Evolutionary conservation across 2,113 vertebrate genomes (phyloP).

Genomic region (Mustela lutreola): DNA sequence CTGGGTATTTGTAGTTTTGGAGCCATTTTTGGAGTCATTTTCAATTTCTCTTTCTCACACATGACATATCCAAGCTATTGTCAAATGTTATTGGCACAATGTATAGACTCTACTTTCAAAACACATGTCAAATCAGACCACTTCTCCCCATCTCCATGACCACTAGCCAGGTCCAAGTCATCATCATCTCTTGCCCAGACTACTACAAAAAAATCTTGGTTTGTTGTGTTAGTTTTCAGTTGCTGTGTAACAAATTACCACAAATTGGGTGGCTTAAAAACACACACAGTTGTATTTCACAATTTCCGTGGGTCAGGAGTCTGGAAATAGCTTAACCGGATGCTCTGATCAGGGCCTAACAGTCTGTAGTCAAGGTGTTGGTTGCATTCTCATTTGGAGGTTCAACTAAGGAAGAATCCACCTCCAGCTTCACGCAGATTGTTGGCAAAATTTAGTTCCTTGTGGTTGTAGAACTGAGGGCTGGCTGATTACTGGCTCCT

Average conservation of each 20-base stretch:
- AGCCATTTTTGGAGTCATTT: neutral
- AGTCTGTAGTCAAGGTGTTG: neutral
- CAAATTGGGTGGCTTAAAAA: neutral
- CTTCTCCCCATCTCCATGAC: neutral
- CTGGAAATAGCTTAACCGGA: neutral
- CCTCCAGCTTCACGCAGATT: neutral
- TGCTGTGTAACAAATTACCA: conserved; percentile 15
- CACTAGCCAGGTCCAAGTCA: neutral
- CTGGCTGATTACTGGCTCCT: neutral
- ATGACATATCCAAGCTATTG: neutral
- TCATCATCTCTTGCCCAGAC: neutral
- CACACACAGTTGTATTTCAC: neutral
- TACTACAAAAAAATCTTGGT: neutral
- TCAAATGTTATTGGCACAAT: neutral
- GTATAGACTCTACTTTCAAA: neutral
- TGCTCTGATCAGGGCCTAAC: neutral
- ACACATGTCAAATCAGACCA: neutral
- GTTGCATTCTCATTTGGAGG: neutral
- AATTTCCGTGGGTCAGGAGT: neutral
- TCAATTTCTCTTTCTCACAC: neutral
- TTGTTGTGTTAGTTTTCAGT: conserved; percentile 37
- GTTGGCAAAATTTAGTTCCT: neutral
- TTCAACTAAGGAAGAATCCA: neutral
- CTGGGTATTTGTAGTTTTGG: neutral
- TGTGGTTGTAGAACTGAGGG: neutral